Evolutionary conservation across 2,888 invertebrate genomes (phyloP).

Genomic region (Tipula lateralis): DNA sequence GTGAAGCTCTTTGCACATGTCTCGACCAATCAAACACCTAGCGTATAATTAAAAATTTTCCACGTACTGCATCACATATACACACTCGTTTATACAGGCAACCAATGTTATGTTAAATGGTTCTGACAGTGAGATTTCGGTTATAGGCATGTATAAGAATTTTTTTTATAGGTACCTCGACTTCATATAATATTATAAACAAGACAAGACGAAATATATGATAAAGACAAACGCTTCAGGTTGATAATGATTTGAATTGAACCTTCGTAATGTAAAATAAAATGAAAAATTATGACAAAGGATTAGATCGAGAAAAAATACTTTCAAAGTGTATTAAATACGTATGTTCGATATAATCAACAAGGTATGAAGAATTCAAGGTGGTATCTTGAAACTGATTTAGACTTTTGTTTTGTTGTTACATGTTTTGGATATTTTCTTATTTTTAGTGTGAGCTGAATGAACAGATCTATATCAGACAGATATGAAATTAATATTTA

Average conservation of each 20-base stretch:
- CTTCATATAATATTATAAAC: neutral
- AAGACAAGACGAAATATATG: neutral
- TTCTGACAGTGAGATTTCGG: neutral
- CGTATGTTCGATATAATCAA: neutral
- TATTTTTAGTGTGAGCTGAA: neutral
- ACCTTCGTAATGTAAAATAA: neutral
- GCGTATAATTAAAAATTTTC: conserved; percentile 3
- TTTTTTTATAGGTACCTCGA: neutral
- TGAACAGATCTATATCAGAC: no score
- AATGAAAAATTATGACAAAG: neutral
- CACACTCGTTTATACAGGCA: neutral
- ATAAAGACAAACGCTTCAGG: conserved; percentile 11
- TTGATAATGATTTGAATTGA: neutral
- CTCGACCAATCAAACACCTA: neutral
- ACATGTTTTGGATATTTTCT: neutral
- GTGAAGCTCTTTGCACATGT: neutral
- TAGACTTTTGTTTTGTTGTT: neutral
- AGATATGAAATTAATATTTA: no score
- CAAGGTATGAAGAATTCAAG: conserved; percentile 1
- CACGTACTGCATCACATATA: neutral
- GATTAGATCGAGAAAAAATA: neutral
- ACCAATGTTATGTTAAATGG: neutral
- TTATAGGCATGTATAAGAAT: neutral
- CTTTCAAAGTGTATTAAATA: neutral
- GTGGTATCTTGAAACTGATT: neutral